Conservation (phyloP, 2,888 invertebrate genomes). For the Galeruca laticollis region DNA sequence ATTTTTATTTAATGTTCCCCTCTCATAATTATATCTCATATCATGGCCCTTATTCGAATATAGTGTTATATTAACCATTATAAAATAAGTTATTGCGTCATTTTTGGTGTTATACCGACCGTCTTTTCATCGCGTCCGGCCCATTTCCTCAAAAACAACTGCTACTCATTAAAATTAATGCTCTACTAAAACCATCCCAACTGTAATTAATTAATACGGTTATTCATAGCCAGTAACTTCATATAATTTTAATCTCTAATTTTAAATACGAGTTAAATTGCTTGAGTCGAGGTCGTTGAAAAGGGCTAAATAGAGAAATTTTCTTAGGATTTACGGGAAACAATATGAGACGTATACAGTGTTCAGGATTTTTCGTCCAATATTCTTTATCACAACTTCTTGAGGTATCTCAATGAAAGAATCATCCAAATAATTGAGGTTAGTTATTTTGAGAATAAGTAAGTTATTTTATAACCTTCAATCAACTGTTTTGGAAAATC, state of each 20-base stretch:
- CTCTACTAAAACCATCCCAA: not conserved
- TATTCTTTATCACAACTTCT: no score
- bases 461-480: no score
- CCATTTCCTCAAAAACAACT: not conserved
- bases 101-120: not conserved
- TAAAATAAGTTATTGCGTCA: slow-evolving; percentile 1
- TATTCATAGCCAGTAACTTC: not conserved
- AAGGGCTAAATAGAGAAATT: not conserved
- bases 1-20: no score
- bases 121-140: not conserved
- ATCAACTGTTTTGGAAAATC: no score
- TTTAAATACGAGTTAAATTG: not conserved
- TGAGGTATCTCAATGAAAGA: no score
- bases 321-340: not conserved
- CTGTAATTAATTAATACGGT: not conserved
- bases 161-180: slow-evolving; percentile 4
- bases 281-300: not conserved
- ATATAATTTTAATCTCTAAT: not conserved
- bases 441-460: no score
- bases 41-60: no score
- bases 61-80: no score
- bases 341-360: no score
- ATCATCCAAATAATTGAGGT: no score
- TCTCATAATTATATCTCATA: no score
- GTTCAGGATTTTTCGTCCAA: no score